These are phyloP conservation scores for Hypsibius dujardini DNA, from an alignment of 1,140 invertebrate species.

Conservation along the genomic window DNA sequence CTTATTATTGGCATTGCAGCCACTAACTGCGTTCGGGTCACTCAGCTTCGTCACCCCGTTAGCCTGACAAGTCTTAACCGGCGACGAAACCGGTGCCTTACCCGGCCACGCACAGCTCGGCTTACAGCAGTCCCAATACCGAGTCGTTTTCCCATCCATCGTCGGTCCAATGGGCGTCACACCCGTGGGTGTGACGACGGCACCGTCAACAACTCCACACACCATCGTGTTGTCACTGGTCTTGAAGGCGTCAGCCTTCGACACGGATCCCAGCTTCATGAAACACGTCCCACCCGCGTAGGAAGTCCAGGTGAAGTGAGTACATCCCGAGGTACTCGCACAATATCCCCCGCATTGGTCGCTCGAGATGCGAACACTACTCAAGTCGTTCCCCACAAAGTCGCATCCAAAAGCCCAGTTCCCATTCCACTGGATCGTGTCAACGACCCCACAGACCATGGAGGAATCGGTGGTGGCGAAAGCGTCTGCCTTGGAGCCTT, in stretches of 20 bases:
- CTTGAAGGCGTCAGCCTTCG: not conserved
- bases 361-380: not conserved
- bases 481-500: no score
- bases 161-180: conserved; percentile 6
- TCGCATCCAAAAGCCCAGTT: conserved; percentile 20
- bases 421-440: not conserved
- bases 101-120: conserved; percentile 13
- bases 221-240: conserved; percentile 15
- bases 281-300: conserved; percentile 19
- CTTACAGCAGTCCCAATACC: conserved; percentile 18
- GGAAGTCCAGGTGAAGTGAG: conserved; percentile 21
- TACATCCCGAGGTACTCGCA: conserved; percentile 18
- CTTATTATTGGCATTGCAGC: not conserved
- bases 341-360: conserved; percentile 16
- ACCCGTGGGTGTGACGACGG: not conserved
- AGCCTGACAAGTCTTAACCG: conserved; percentile 16
- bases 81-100: conserved; percentile 12
- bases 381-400: conserved; percentile 18
- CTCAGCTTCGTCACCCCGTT: conserved; percentile 15
- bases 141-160: conserved; percentile 5
- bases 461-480: no score
- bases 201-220: conserved; percentile 19
- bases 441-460: no score
- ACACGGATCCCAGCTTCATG: conserved; percentile 18
- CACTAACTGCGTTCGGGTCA: conserved; percentile 7